Evolutionary conservation across 2,888 invertebrate genomes (phyloP), one percentile per base, ranked within the genome.

Genomic region (Mythimna ferrago): DNA sequence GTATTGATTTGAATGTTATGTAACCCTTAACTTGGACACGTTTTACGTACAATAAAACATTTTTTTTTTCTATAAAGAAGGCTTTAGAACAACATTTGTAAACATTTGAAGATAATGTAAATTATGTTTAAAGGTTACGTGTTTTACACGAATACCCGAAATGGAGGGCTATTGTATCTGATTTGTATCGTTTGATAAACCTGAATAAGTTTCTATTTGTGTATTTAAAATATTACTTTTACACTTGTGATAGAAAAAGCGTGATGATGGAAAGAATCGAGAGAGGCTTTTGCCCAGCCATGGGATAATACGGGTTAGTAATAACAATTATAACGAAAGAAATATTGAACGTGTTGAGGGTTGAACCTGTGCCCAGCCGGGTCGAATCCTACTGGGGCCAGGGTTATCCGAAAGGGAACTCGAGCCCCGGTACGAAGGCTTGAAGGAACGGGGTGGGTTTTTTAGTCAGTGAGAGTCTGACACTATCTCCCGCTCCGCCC

Each of bases 1-100:
- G 83, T 87, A 88, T 89, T 87, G 87, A 88, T 89, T 89, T 86
- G 83, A 86, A 87, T 86, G 80, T 84, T 85, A 80, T 74, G 71
- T 84, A 81, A 82, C 74, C 63, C 76, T 73, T 71, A 73, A 51
- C 32, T 69, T 26, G 63, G 69, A 75, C 62, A 66, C 57, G 57
- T 48, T 73, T 68, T 73, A 74, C 63, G 63, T 69, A 69, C 57
- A 76, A 60, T 63, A 64, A 68, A 70, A 70, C 14, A 73, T 62
- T 21, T 57, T 62, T 21, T 21, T 62, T 65, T 56, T 63, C 21
- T 54, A 32, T 61, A 70, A 41, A 80, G 21, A n/a, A 69, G 60
- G 32, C 51, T 41, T 69, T 53, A 44, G 14, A 69, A 63, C n/a
- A 35, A 69, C 56, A 69, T 78, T 72, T 63, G 51, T 71, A n/a